These are phyloP conservation scores for Parnassius apollo DNA, from an alignment of 2,888 invertebrate species.

Conservation along the genomic window DNA sequence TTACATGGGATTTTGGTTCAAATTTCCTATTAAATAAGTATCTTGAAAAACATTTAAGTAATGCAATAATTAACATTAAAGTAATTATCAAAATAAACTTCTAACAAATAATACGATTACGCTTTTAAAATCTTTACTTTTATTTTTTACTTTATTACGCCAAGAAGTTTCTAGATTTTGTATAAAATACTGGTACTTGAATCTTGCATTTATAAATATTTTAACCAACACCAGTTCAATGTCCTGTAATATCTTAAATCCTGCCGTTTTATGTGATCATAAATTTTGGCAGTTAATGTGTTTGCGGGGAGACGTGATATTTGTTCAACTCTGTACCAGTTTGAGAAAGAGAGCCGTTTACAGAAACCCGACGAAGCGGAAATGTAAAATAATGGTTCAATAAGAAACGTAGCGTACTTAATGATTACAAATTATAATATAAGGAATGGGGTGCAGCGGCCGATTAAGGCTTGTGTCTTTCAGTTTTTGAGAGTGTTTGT, in stretches of 20 bases:
- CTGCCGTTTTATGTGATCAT: conserved; percentile 46
- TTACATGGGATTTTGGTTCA: no score
- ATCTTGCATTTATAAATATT: conserved; percentile 14
- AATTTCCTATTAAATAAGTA: no score
- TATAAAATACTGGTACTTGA: background rate
- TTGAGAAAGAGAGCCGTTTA: conserved; percentile 5
- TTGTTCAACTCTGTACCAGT: conserved; percentile 34
- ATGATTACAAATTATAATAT: conserved; percentile 14
- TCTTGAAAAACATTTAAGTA: no score
- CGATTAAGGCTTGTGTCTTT: no score
- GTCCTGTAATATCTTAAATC: conserved; percentile 34
- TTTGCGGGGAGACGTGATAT: conserved; percentile 43
- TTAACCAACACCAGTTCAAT: conserved; percentile 31
- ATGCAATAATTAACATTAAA: no score
- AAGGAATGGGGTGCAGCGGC: background rate
- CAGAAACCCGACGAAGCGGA: background rate
- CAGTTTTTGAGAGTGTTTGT: no score
- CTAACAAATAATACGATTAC: no score
- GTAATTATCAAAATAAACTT: no score
- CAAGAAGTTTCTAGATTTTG: no score
- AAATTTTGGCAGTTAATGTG: conserved; percentile 54
- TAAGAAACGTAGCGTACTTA: conserved; percentile 3
- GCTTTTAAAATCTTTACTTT: no score
- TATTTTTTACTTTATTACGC: no score
- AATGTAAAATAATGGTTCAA: conserved; percentile 16